Evolutionary conservation across 2,888 invertebrate species (phyloP).

Genomic region (Subacronicta megacephala): DNA sequence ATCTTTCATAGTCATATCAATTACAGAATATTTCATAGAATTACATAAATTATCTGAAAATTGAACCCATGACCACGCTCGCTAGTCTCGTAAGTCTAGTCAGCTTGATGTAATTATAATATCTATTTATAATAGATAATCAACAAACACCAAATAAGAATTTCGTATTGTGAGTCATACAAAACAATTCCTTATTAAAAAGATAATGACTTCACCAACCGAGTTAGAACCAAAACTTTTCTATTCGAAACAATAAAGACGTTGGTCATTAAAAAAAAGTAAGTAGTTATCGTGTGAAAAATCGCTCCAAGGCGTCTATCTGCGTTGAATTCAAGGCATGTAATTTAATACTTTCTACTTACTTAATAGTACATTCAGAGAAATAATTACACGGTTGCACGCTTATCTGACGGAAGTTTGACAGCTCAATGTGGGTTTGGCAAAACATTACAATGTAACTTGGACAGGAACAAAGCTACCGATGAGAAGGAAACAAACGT

Average conservation of each 20-base stretch:
- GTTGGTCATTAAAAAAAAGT: conserved; percentile 72
- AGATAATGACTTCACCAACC: conserved; percentile 54
- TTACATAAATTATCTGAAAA: too few relatives aligned
- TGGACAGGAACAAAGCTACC: conserved; percentile 58
- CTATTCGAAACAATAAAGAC: conserved; percentile 77
- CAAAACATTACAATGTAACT: conserved; percentile 67
- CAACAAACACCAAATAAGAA: conserved; percentile 6
- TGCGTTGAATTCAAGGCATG: conserved; percentile 69
- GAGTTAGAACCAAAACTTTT: conserved; percentile 59
- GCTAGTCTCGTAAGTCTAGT: too few relatives aligned
- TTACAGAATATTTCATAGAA: too few relatives aligned
- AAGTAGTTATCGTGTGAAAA: conserved; percentile 82
- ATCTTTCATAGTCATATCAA: too few relatives aligned
- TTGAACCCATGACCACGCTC: background rate
- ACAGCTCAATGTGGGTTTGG: conserved; percentile 81
- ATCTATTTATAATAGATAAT: background rate
- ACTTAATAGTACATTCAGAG: conserved; percentile 73
- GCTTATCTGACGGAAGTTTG: conserved; percentile 78
- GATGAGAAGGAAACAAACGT: conserved; percentile 59
- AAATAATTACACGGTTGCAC: conserved; percentile 80
- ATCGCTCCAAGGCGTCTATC: conserved; percentile 68
- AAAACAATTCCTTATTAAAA: conserved; percentile 29
- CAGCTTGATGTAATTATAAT: too few relatives aligned
- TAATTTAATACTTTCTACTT: conserved; percentile 85
- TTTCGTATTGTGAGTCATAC: conserved; percentile 11